These are phyloP conservation scores for Anguilla anguilla DNA, from an alignment of 2,797 vertebrate species.

Conservation along the genomic window DNA sequence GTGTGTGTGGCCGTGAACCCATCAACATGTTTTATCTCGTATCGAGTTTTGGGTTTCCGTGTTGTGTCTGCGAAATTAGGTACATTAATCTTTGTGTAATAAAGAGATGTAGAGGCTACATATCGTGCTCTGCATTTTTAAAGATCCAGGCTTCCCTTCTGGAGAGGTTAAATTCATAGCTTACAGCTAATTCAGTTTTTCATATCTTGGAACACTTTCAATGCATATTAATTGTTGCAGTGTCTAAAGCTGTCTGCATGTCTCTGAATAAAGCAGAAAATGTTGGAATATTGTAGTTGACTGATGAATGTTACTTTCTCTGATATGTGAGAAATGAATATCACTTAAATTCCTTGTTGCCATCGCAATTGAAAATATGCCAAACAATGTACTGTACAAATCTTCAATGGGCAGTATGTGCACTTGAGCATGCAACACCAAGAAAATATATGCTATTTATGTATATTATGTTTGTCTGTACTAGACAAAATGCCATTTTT, in stretches of 20 bases:
- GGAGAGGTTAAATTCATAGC: neutral
- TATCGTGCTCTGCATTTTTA: neutral
- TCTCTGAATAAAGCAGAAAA: neutral
- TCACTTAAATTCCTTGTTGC: neutral
- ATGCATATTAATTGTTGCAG: neutral
- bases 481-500: neutral
- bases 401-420: neutral
- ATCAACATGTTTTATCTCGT: constrained; percentile 58
- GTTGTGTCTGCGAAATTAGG: constrained; percentile 54
- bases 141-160: neutral
- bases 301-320: neutral
- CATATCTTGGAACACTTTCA: neutral
- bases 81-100: constrained; percentile 49
- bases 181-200: neutral
- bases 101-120: neutral
- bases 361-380: neutral
- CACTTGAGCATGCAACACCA: neutral
- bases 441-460: neutral
- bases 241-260: neutral
- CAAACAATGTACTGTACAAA: neutral
- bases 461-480: neutral
- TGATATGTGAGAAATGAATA: neutral
- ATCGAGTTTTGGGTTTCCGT: constrained; percentile 49
- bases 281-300: neutral
- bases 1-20: constrained; percentile 55